Evolutionary conservation across 2,113 vertebrate species (phyloP).

Genomic region (Psittacula cyanocephala): DNA sequence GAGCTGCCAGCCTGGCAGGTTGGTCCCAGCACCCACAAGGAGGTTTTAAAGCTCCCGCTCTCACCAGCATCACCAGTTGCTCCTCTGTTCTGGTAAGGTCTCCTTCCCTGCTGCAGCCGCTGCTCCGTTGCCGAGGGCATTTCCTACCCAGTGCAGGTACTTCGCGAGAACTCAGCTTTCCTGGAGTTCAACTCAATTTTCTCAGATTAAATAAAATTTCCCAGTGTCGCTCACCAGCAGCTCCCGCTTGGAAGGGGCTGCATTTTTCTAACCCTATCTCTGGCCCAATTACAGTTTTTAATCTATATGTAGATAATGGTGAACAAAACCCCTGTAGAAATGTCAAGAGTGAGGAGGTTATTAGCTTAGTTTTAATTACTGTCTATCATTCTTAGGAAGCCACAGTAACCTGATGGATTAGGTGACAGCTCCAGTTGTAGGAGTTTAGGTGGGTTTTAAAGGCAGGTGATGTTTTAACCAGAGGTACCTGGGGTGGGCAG

Average conservation of each 20-base stretch:
- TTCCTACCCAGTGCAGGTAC: constrained; percentile 41
- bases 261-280: constrained; percentile 89
- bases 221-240: constrained; percentile 86
- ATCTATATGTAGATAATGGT: constrained; percentile 99
- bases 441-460: constrained; percentile 29
- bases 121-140: not conserved
- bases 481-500: not conserved
- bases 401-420: constrained; percentile 73
- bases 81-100: not conserved
- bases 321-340: constrained; percentile 92
- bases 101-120: not conserved
- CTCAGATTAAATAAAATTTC: constrained; percentile 89
- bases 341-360: constrained; percentile 95
- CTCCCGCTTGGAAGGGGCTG: constrained; percentile 79
- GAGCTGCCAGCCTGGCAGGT: not conserved
- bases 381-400: constrained; percentile 87
- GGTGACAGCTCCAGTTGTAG: constrained; percentile 45
- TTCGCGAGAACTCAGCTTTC: constrained; percentile 74
- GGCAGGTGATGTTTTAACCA: not conserved
- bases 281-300: constrained; percentile 95
- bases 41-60: not conserved
- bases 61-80: not conserved
- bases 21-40: not conserved
- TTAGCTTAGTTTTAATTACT: constrained; percentile 98
- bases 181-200: constrained; percentile 89